phyloP scores from a whole-genome alignment of 1,140 invertebrate species.

The Teleogryllus occipitalis region DNA sequence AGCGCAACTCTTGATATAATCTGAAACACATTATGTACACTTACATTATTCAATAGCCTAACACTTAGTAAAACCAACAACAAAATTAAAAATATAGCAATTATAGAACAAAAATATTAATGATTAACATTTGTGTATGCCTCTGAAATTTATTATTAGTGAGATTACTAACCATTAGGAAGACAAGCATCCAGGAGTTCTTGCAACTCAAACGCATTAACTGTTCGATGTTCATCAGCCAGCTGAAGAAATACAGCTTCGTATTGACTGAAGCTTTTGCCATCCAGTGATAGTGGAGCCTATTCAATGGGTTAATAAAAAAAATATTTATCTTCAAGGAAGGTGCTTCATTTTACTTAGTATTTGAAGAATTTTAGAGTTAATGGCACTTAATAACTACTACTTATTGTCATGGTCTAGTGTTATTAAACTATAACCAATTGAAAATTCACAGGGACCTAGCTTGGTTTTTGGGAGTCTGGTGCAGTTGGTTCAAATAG shows the following conservation, averaged over 20 bases:
- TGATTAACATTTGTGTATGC: not conserved
- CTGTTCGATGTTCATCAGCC: slow-evolving; percentile 76
- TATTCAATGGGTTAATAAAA: slow-evolving; percentile 19
- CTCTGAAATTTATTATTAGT: not conserved
- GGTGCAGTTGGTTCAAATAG: too few relatives aligned
- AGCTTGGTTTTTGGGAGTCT: too few relatives aligned
- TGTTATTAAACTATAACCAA: too few relatives aligned
- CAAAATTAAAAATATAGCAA: not conserved
- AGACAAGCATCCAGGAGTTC: slow-evolving; percentile 84
- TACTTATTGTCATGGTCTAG: too few relatives aligned
- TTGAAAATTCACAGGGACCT: too few relatives aligned
- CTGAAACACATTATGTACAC: slow-evolving; percentile 37
- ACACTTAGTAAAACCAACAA: not conserved
- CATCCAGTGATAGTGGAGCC: slow-evolving; percentile 55
- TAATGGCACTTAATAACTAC: too few relatives aligned
- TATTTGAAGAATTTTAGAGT: too few relatives aligned
- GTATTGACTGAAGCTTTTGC: slow-evolving; percentile 73
- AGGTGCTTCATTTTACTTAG: too few relatives aligned
- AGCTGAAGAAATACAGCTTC: slow-evolving; percentile 84
- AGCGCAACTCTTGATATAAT: slow-evolving; percentile 91
- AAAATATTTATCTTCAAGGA: too few relatives aligned
- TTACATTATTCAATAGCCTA: not conserved
- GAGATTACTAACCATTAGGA: slow-evolving; percentile 59
- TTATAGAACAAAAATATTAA: not conserved
- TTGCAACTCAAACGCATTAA: slow-evolving; percentile 86